phyloP scores from a whole-genome alignment of 2,797 vertebrate genomes.

The Pseudochaenichthys georgianus region DNA sequence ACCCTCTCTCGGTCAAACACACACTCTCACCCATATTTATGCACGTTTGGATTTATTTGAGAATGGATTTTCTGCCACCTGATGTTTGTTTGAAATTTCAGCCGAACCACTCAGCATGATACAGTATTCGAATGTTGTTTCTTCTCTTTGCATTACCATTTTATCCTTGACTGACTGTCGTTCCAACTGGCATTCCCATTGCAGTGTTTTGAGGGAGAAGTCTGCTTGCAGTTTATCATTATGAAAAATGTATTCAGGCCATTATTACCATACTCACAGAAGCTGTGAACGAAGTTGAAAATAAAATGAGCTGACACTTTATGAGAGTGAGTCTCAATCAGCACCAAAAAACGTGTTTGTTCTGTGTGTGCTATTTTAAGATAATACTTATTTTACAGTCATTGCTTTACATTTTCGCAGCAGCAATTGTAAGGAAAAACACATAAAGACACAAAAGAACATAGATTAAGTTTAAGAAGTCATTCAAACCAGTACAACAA shows the following conservation, averaged over 20 bases:
- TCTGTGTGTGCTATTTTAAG: slow-evolving; percentile 5
- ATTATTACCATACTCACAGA: background rate
- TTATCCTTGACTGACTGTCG: slow-evolving; percentile 42
- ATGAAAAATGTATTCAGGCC: slow-evolving; percentile 1
- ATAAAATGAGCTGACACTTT: slow-evolving; percentile 12
- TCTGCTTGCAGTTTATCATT: slow-evolving; percentile 28
- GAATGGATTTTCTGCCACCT: slow-evolving; percentile 75
- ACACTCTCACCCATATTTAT: background rate
- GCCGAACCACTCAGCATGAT: slow-evolving; percentile 54
- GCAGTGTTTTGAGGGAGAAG: slow-evolving; percentile 15
- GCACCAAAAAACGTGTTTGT: background rate
- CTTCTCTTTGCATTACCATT: slow-evolving; percentile 37
- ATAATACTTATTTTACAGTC: background rate
- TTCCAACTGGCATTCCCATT: slow-evolving; percentile 18
- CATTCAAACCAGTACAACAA: background rate
- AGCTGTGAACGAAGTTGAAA: slow-evolving; percentile 21
- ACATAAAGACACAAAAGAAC: background rate
- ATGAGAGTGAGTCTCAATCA: slow-evolving; percentile 11
- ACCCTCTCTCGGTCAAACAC: slow-evolving; percentile 17
- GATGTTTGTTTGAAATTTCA: slow-evolving; percentile 75
- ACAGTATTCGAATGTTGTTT: slow-evolving; percentile 55
- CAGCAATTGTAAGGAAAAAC: background rate
- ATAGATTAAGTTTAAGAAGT: background rate
- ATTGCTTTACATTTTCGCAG: slow-evolving; percentile 2
- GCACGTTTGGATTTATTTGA: slow-evolving; percentile 58